A percentile compares a stretch with the other conserved stretches of the same genome.
phyloP scores from a whole-genome alignment of 2,797 vertebrate species.

The Pristis pectinata region DNA sequence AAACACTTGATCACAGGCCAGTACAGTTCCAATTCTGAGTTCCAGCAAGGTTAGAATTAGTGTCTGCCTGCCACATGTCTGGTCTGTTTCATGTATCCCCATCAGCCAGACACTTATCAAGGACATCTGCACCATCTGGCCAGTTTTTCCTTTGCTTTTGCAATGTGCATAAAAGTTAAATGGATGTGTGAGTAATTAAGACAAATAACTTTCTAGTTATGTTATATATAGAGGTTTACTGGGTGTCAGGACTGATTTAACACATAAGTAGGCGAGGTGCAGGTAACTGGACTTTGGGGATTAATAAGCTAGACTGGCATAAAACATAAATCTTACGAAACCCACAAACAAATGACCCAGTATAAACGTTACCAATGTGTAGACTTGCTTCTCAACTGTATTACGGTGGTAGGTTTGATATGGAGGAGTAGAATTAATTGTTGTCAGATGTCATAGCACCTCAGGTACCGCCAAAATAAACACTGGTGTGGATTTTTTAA shows the following conservation, averaged over 20 bases:
- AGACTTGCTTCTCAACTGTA: not conserved
- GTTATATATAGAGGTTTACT: not conserved
- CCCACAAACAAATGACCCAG: not conserved
- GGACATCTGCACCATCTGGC: constrained; percentile 6
- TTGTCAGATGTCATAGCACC: not conserved
- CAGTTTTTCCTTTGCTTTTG: not conserved
- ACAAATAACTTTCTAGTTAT: not conserved
- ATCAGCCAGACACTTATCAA: constrained; percentile 2
- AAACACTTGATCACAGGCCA: constrained; percentile 16
- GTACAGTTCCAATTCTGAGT: not conserved
- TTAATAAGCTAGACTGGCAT: not conserved
- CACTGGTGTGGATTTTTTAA: not conserved
- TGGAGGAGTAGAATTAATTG: not conserved
- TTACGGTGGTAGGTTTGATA: not conserved
- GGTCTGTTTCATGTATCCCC: not conserved
- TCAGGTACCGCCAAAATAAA: constrained; percentile 7
- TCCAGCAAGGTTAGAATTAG: constrained; percentile 17
- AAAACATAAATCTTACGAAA: not conserved
- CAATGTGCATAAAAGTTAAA: not conserved
- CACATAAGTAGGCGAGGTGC: not conserved
- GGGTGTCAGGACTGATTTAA: not conserved
- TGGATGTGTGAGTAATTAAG: constrained; percentile 23
- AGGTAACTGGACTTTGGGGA: not conserved
- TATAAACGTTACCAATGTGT: not conserved
- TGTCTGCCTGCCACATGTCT: constrained; percentile 22